Percentiles rank a stretch among this genome's conserved stretches.
Conservation (phyloP, 1,140 invertebrate genomes). For the Orius insidiosus region DNA sequence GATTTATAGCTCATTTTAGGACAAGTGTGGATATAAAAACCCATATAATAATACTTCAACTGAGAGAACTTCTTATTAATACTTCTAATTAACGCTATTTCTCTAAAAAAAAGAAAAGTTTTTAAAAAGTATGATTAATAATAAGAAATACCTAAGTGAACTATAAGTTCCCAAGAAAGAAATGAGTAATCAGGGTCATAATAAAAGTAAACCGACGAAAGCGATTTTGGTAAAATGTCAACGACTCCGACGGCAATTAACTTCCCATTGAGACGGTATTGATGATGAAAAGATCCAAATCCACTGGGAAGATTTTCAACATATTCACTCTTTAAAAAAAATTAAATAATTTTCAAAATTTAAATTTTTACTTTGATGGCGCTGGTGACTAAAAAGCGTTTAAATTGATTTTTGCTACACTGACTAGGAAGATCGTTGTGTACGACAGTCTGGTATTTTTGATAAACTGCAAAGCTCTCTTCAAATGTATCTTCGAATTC, state of each 20-base stretch:
- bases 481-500: constrained; percentile 50
- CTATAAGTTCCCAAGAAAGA: constrained; percentile 86
- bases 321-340: constrained; percentile 16
- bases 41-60: constrained; percentile 91
- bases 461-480: constrained; percentile 53
- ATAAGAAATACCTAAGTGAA: constrained; percentile 39
- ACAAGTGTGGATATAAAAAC: constrained; percentile 94
- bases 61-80: constrained; percentile 40
- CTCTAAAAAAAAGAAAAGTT: constrained; percentile 37
- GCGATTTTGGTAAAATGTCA: constrained; percentile 80
- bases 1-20: constrained; percentile 96
- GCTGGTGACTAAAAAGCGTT: constrained; percentile 69
- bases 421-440: constrained; percentile 65
- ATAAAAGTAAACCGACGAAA: constrained; percentile 97
- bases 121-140: neutral
- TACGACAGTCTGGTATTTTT: constrained; percentile 75
- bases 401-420: constrained; percentile 51
- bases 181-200: constrained; percentile 87
- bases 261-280: constrained; percentile 84
- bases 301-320: constrained; percentile 34
- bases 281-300: constrained; percentile 92
- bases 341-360: constrained; percentile 10
- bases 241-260: constrained; percentile 93
- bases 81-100: constrained; percentile 64
- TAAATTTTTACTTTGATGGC: constrained; percentile 30